Evolutionary conservation across 2,888 invertebrate species (phyloP), one percentile per base, ranked within the genome.

Genomic region (Blera fallax): DNA sequence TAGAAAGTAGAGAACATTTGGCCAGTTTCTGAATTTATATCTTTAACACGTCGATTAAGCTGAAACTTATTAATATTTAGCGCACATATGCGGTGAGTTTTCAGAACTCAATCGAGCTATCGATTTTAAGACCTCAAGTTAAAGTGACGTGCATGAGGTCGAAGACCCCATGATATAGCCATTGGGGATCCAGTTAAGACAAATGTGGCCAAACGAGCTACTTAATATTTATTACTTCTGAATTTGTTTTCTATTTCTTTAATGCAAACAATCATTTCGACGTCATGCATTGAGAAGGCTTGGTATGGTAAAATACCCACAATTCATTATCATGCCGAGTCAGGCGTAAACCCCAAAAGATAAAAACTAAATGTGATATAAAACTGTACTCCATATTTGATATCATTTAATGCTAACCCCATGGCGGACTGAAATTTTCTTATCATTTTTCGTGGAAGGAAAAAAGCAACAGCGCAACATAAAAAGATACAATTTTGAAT

Each of bases 381-480:
- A 16, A 62, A 18, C 29, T 32, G 14, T 52, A 74, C 29, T 64
- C 54, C 52, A 64, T 54, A 40, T 64, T 64, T 54, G 24, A 54
- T 74, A 74, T 74, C 73, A 11, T 43, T 21, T 24, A 14, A 52
- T 74, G 62, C 10, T 32, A 52, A 52, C 27, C 50, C 50, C 24
- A 37, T 27, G 50, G 37, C n/a, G 32, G 56, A 45, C 1, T 45
- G 18, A 32, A 7, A 1, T 29, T 45, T 52, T 40, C 50, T 74
- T 74, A 74, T 74, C 73, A 21, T 4, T 29, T 54, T 54, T 52
- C 32, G 29, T 62, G 64, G 64, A 64, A n/a, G n/a, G n/a, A n/a
- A n/a, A n/a, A 74, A 54, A 64, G 52, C 29, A 64, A 74, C 40
- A 34, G 45, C 50, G 73, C 60, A 62, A 48, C 58, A 18, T 14